phyloP scores from a whole-genome alignment of 1,140 invertebrate genomes.

The Drosophila pandora region DNA sequence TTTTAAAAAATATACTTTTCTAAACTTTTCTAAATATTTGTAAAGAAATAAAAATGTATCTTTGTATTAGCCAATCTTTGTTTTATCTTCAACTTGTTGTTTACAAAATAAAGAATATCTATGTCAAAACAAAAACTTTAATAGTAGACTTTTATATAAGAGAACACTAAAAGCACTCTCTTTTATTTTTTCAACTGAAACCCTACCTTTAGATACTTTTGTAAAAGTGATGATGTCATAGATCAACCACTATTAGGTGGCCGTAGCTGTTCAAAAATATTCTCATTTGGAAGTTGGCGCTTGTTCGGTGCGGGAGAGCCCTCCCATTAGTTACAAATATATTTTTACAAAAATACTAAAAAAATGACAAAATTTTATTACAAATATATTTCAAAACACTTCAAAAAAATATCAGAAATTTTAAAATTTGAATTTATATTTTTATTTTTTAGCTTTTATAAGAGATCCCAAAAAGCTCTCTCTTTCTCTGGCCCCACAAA shows the following conservation, averaged over 20 bases:
- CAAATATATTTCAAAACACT: too few relatives aligned
- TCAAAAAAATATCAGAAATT: too few relatives aligned
- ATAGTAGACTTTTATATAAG: background rate
- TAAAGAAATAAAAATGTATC: too few relatives aligned
- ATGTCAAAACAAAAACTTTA: background rate
- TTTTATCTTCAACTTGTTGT: background rate
- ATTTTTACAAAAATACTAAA: too few relatives aligned
- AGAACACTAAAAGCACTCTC: background rate
- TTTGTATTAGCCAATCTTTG: too few relatives aligned
- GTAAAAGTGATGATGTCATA: background rate
- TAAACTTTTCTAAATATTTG: too few relatives aligned
- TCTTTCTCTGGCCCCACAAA: background rate
- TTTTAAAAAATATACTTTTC: background rate
- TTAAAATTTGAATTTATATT: too few relatives aligned
- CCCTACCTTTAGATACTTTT: background rate
- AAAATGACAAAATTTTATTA: too few relatives aligned
- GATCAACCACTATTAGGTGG: background rate
- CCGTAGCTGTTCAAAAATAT: too few relatives aligned
- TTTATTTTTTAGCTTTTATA: background rate
- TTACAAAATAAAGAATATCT: slow-evolving; percentile 7
- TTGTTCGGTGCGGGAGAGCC: too few relatives aligned
- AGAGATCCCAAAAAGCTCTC: background rate
- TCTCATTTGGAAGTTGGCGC: too few relatives aligned
- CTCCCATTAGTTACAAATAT: too few relatives aligned
- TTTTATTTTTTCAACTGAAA: background rate